phyloP scores from a whole-genome alignment of 1,140 invertebrate genomes.

The Bombus fervidus region DNA sequence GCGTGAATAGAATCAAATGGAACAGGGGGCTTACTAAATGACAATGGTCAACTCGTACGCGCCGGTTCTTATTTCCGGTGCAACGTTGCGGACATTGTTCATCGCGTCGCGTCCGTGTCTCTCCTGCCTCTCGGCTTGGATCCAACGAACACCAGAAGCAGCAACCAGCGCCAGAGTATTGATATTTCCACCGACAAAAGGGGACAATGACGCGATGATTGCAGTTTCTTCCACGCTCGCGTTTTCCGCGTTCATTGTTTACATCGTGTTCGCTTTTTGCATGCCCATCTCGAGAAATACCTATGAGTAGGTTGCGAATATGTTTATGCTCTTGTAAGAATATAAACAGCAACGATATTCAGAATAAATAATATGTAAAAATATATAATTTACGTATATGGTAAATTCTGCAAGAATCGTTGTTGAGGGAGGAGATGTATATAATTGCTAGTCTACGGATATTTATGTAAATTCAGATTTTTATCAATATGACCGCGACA shows the following conservation, averaged over 20 bases:
- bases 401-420: no score
- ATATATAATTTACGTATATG: no score
- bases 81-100: conserved; percentile 67
- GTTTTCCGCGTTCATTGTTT: not conserved
- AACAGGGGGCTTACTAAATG: conserved; percentile 68
- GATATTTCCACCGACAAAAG: conserved; percentile 21
- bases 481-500: no score
- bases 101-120: conserved; percentile 46
- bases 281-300: not conserved
- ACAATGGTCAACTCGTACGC: conserved; percentile 71
- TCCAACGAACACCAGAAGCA: not conserved
- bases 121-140: not conserved
- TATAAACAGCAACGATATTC: no score
- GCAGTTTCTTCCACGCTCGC: not conserved
- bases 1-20: conserved; percentile 70
- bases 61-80: conserved; percentile 71
- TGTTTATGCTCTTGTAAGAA: not conserved
- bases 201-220: conserved; percentile 23
- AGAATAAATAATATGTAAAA: not conserved
- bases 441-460: no score
- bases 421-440: fast-evolving
- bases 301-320: not conserved
- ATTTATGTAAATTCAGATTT: no score
- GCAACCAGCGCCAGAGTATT: not conserved
- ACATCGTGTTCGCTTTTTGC: no score